phyloP scores from a whole-genome alignment of 2,113 vertebrate genomes.

The Tautogolabrus adspersus region DNA sequence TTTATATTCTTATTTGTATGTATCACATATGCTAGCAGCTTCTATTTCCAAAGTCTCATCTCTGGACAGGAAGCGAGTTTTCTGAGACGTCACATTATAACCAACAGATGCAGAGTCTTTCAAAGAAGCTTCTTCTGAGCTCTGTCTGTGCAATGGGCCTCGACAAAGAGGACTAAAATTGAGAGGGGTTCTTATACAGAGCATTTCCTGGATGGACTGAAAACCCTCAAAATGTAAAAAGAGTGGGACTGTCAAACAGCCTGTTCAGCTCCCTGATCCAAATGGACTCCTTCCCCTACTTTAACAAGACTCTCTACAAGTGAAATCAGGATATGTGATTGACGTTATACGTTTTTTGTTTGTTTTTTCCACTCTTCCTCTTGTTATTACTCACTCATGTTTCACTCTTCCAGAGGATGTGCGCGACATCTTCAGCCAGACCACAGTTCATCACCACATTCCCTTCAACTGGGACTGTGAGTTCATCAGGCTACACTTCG shows the following conservation, averaged over 20 bases:
- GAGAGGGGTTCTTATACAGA: constrained; percentile 49
- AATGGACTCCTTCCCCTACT: constrained; percentile 58
- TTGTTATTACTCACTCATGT: constrained; percentile 30
- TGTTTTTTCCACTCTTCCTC: constrained; percentile 39
- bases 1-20: constrained; percentile 5
- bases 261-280: constrained; percentile 45
- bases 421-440: constrained; percentile 97
- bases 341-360: constrained; percentile 35
- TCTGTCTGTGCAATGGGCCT: constrained; percentile 43
- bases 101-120: constrained; percentile 36
- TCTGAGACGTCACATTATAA: constrained; percentile 57
- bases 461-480: constrained; percentile 99
- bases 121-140: constrained; percentile 49
- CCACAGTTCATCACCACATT: constrained; percentile 94
- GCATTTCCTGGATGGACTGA: constrained; percentile 53
- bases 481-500: constrained; percentile 96
- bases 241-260: constrained; percentile 49
- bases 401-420: constrained; percentile 89
- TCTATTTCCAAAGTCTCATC: constrained; percentile 42
- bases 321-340: constrained; percentile 30
- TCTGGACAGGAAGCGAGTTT: constrained; percentile 32
- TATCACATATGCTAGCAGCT: constrained; percentile 26
- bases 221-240: constrained; percentile 56
- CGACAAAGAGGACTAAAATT: constrained; percentile 54
- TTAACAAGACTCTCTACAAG: constrained; percentile 37